Evolutionary conservation across 2,113 vertebrate species (phyloP).

Genomic region (Rhipidura dahli): DNA sequence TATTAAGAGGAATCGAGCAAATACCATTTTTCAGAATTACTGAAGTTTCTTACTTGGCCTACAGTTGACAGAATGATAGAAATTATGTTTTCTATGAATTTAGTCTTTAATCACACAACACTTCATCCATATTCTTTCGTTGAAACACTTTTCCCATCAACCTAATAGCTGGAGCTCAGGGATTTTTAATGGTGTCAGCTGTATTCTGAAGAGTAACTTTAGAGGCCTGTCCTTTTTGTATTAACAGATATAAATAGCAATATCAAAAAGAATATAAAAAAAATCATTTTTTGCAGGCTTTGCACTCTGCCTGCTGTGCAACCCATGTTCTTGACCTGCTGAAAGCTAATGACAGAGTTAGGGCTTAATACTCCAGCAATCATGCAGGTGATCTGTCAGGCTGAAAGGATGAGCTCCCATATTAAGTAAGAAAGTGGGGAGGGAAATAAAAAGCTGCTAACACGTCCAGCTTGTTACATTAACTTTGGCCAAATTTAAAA

Average conservation of each 20-base stretch:
- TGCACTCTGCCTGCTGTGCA: not conserved
- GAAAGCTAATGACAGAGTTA: constrained; percentile 23
- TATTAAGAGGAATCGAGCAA: not conserved
- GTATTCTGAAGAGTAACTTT: not conserved
- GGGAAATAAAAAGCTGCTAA: not conserved
- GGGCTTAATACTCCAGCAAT: constrained; percentile 36
- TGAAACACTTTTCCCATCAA: not conserved
- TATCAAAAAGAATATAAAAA: not conserved
- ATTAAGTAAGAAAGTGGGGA: not conserved
- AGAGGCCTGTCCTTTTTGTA: not conserved
- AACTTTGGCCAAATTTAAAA: constrained; percentile 18
- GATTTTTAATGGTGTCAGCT: not conserved
- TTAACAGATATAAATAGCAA: constrained; percentile 7
- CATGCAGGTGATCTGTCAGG: constrained; percentile 38
- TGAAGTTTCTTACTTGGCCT: not conserved
- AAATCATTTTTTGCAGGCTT: not conserved
- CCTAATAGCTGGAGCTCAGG: not conserved
- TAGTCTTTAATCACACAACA: no score
- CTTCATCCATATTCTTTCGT: not conserved
- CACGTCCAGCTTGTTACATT: not conserved
- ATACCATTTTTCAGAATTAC: not conserved
- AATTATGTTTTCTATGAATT: not conserved
- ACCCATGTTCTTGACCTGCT: not conserved
- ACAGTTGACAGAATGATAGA: not conserved
- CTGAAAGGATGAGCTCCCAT: not conserved